Evolutionary conservation across 2,797 vertebrate genomes (phyloP), one percentile per base, ranked within the genome.

Genomic region (Ptychadena robeensis): DNA sequence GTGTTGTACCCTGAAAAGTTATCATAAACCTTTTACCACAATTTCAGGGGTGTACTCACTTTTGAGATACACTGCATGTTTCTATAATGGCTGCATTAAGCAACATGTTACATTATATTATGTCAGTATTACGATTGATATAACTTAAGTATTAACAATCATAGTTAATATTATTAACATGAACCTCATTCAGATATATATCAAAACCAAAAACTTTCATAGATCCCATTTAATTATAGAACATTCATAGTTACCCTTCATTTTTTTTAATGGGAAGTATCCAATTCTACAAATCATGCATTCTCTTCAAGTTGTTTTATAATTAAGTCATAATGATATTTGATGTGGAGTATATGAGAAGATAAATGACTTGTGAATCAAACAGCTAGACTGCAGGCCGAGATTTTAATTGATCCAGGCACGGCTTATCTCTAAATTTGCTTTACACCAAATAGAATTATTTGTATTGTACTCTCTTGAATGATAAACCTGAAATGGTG

Each of bases 401-500:
- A 44, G 73, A 69, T 71, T 71, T 63, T 44, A 77, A 82, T 77
- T 77, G 57, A 70, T 82, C 57, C 30, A 34, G 71, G 57, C 73
- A 35, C 67, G 5, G 57, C 38, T 85, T 76, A 80, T 84, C 80
- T 81, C 0, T 0, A 53, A 79, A 31, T 68, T 67, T 70, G 66
- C 25, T 85, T 81, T 87, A 79, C 82, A 87, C 80, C 78, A 66
- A 86, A 88, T 85, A n/a, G 79, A 88, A 70, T 88, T 64, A 85
- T 82, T 77, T 65, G 71, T 69, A 82, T 73, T 86, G 71, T 87
- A 18, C 81, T 79, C 57, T 34, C 72, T 6, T 81, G 28, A 59
- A 82, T 61, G 69, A 65, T 40, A 53, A 48, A 63, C 30, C 67
- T 78, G 35, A 37, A 44, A 34, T 71, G 67, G 44, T 48, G 48